Evolutionary conservation across 1,140 invertebrate genomes (phyloP), one percentile per base, ranked within the genome.

Genomic region (Mesaphorura yosii): DNA sequence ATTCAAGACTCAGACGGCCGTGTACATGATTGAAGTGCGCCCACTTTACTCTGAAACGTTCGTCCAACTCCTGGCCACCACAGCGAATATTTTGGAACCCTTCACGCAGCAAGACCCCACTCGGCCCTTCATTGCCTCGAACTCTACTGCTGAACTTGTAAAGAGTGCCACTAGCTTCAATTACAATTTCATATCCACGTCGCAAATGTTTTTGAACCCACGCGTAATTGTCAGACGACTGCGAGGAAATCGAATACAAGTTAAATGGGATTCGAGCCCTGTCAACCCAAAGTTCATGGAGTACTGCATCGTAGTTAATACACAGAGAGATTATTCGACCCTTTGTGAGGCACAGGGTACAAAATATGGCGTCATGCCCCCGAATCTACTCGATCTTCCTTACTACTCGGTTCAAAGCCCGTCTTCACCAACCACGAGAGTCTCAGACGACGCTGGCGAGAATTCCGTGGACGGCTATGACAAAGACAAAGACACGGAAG

Each of bases 221-320:
- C 26, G 44, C 40, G 50, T 63, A 6, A 49, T 28, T 1, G 52
- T 53, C 14, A 58, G 59, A 20, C 55, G 65, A 27, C 64, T 66
- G 17, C 59, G 65, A 22, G 56, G 65, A 28, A 63, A 64, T 37
- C 56, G 66, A 20, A 48, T 70, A 42, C 66, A 66, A 12, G 64
- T 70, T 12, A 66, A 65, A 52, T 72, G 70, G 70, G 67, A 70
- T 39, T 58, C 64, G 20, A 70, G 75, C 59, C 71, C 74, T 37
- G 73, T 77, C 56, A 75, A 77, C 62, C 76, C 76, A 1, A 74
- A 77, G 62, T 65, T 68, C 4, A 77, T 75, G 3, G 69, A 70
- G 28, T 78, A 78, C 63, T 78, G 76, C 59, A 68, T 78, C 2
- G 75, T 76, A 5, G 71, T 77, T 3, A 77, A 73, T 14, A 70